A percentile compares a stretch with the other conserved stretches of the same genome.
These are phyloP conservation scores for Lagorchestes hirsutus DNA, from an alignment of 2,797 vertebrate species.

Conservation along the genomic window DNA sequence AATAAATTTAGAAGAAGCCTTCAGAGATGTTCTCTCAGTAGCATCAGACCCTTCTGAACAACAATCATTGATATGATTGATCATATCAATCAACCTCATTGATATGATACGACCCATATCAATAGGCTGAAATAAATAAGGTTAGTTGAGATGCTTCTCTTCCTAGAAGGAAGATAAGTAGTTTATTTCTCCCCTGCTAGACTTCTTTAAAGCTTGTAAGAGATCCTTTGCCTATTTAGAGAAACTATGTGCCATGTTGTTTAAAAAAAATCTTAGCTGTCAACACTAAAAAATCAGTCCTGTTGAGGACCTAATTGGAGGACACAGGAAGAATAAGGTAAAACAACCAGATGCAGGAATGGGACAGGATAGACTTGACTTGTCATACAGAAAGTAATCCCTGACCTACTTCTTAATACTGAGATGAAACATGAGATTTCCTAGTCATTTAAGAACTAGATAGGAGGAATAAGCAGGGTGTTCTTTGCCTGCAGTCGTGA, in stretches of 20 bases:
- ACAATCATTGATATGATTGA: too few species aligned
- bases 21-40: constrained; percentile 7
- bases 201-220: neutral
- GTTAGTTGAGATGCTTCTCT: neutral
- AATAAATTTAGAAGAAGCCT: neutral
- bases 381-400: neutral
- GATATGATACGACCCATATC: neutral
- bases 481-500: constrained; percentile 60
- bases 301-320: constrained; percentile 36
- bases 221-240: neutral
- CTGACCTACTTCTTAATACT: constrained; percentile 13
- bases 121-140: constrained; percentile 31
- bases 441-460: constrained; percentile 38
- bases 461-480: constrained; percentile 34
- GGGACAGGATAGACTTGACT: constrained; percentile 17
- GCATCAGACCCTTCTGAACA: constrained; percentile 6
- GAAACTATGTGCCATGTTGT: neutral
- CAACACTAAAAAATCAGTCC: constrained; percentile 28
- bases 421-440: constrained; percentile 30
- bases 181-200: constrained; percentile 11
- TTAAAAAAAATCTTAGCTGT: constrained; percentile 8
- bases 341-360: constrained; percentile 24
- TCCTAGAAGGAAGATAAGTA: constrained; percentile 39
- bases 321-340: constrained; percentile 24
- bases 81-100: too few species aligned